Evolutionary conservation across 1,140 invertebrate genomes (phyloP), one percentile per base, ranked within the genome.

Genomic region (Philotrypesis tridentata): DNA sequence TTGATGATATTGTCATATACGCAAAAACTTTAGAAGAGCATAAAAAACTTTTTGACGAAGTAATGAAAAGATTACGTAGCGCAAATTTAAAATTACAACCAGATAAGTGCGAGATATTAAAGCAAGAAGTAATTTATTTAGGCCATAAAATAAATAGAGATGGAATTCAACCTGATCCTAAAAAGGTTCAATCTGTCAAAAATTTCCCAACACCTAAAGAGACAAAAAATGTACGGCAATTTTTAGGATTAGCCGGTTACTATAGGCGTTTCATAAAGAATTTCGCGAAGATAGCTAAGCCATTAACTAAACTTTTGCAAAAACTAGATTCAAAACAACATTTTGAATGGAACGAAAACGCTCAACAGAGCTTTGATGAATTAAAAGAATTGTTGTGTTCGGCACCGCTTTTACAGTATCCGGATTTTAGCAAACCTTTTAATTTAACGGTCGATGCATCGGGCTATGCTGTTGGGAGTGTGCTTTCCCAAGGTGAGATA

Each of bases 1-100:
- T 92, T 11, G 78, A 83, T 67, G 82, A 83, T 40, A 63, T 83
- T 7, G 27, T 83, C 0, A 40, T 83, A 65, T 40, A n/a, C 9
- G 70, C 72, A 0, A 37, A 27, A 29, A 73, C 72, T 0, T 37
- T 77, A 27, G 33, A 84, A 80, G 48, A 73, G 0, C 82, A 83
- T 61, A 43, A 72, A n/a, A 40, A 21, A 23, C 25, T 71, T 8
- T 25, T 80, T 9, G 27, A 37, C 0, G 6, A 72, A 23, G 48
- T 72, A 1, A 68, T 61, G 21, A 12, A 63, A n/a, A 70, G 23
- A 29, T 40, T 60, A 12, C 12, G 12, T 4, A 40, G 40, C 0
- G 31, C 43, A 0, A 63, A 63, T 14, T 9, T 80, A 0, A 33
- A 63, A 27, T 37, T 80, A 37, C 25, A 60, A 25, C 29, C 61